Percentiles rank a stretch among this genome's conserved stretches.
phyloP scores from a whole-genome alignment of 2,113 vertebrate genomes.

The Elephas maximus region DNA sequence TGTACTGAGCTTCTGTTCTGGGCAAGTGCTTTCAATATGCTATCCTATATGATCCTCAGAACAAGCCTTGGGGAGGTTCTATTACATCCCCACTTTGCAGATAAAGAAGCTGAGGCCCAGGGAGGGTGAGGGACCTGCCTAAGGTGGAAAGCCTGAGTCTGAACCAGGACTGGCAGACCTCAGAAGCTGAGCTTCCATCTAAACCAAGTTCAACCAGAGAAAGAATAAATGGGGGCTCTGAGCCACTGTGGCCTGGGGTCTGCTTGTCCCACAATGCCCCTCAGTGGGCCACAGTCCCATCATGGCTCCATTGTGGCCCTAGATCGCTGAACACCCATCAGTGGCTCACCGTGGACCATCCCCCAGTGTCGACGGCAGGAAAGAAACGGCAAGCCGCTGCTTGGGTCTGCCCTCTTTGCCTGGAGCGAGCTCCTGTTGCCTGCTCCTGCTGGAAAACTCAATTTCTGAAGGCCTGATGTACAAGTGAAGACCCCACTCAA shows the following conservation, averaged over 20 bases:
- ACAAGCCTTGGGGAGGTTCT: no score
- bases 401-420: not conserved
- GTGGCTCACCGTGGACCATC: not conserved
- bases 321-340: accelerated
- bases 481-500: not conserved
- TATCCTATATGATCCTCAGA: not conserved
- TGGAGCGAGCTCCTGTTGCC: not conserved
- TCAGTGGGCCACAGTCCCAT: not conserved
- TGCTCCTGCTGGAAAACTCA: not conserved
- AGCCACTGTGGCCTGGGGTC: not conserved
- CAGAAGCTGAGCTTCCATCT: not conserved
- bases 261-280: accelerated
- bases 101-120: accelerated
- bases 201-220: not conserved
- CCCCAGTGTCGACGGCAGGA: accelerated
- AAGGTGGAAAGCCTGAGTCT: not conserved
- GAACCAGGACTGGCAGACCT: not conserved
- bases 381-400: not conserved
- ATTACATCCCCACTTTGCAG: accelerated
- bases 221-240: not conserved
- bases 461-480: not conserved
- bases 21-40: accelerated
- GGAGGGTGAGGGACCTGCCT: not conserved
- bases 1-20: not conserved
- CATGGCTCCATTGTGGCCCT: no score